A percentile compares a stretch with the other conserved stretches of the same genome.
Conservation (phyloP, 2,113 vertebrate genomes). For the Romanogobio albipinnatus region DNA sequence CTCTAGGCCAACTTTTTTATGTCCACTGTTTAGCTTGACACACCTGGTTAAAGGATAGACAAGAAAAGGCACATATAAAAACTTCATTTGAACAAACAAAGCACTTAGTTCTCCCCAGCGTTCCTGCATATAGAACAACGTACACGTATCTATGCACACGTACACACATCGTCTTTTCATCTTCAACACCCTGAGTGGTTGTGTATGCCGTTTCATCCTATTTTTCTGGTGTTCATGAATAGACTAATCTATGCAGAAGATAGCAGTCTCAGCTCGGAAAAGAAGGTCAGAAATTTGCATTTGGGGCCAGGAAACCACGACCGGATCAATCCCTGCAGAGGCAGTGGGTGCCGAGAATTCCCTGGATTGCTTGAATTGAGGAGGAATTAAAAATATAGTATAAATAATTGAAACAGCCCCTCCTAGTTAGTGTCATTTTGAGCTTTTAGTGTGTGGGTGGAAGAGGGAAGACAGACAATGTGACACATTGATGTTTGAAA, state of each 20-base stretch:
- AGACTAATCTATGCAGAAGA: conserved; percentile 31
- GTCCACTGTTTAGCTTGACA: conserved; percentile 13
- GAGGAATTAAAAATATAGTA: conserved; percentile 52
- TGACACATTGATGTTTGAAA: conserved; percentile 29
- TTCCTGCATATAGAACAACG: neutral
- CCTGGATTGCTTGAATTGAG: conserved; percentile 39
- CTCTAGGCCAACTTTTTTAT: neutral
- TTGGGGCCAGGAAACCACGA: conserved; percentile 32
- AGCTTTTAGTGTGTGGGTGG: conserved; percentile 32
- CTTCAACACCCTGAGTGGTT: conserved; percentile 8
- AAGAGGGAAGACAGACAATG: neutral
- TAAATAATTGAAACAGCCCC: conserved; percentile 55
- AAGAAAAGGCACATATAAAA: conserved; percentile 14
- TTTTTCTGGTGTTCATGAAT: conserved; percentile 26
- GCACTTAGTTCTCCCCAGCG: neutral
- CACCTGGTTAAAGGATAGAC: neutral
- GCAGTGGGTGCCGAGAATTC: neutral
- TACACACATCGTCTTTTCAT: conserved; percentile 2
- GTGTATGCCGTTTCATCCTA: conserved; percentile 39
- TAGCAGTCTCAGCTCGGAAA: conserved; percentile 36
- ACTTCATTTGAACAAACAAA: conserved; percentile 24
- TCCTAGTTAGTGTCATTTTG: conserved; percentile 41
- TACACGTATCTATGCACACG: neutral
- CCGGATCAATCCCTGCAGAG: neutral
- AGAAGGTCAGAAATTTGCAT: conserved; percentile 61